A percentile compares a stretch with the other conserved stretches of the same genome.
These are phyloP conservation scores for Synergus gifuensis DNA, from an alignment of 2,888 invertebrate species.

Conservation along the genomic window DNA sequence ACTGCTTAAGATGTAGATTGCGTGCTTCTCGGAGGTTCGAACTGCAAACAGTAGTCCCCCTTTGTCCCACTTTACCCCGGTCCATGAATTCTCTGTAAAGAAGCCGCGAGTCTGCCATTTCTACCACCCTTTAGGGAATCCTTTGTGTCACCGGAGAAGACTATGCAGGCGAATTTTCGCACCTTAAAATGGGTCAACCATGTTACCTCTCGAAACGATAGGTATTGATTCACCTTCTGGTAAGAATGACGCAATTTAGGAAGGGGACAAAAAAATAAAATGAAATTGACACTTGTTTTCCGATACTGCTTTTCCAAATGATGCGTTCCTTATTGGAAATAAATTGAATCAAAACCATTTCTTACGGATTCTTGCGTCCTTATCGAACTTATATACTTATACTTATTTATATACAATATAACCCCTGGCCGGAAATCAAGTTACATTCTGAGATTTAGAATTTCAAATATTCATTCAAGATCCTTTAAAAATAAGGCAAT, in stretches of 20 bases:
- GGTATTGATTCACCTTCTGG: slow-evolving; percentile 27
- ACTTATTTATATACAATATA: not conserved
- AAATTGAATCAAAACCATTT: not conserved
- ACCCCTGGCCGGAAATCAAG: not conserved
- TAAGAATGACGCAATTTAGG: slow-evolving; percentile 25
- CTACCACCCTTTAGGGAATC: slow-evolving; percentile 45
- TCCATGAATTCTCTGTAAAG: slow-evolving; percentile 53
- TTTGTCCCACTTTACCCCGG: slow-evolving; percentile 52
- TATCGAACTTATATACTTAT: not conserved
- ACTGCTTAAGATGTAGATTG: slow-evolving; percentile 69
- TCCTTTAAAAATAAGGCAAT: not conserved
- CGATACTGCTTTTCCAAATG: slow-evolving; percentile 6
- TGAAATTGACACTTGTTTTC: slow-evolving; percentile 32
- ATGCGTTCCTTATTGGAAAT: not conserved
- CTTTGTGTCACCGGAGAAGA: slow-evolving; percentile 50
- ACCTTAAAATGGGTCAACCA: slow-evolving; percentile 46
- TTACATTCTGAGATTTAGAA: not conserved
- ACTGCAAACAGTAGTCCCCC: slow-evolving; percentile 64
- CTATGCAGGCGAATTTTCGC: slow-evolving; percentile 45
- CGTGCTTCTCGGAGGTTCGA: slow-evolving; percentile 57
- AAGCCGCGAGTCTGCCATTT: slow-evolving; percentile 35
- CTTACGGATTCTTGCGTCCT: not conserved
- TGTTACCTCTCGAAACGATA: not conserved
- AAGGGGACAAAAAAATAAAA: not conserved
- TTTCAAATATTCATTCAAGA: not conserved